These are phyloP conservation scores for Drosophila putrida DNA, from an alignment of 2,888 invertebrate genomes.

Conservation along the genomic window DNA sequence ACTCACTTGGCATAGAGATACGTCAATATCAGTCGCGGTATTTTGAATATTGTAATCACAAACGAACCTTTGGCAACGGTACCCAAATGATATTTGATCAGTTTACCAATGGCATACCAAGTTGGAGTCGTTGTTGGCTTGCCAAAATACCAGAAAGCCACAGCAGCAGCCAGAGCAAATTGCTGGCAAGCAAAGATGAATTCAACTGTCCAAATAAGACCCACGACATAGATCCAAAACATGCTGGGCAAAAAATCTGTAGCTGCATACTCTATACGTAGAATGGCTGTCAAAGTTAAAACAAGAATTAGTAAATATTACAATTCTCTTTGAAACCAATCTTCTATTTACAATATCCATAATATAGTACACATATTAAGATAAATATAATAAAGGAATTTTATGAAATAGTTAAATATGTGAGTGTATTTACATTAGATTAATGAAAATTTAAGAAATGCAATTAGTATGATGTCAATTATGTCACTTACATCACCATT, in stretches of 20 bases:
- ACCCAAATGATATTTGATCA: slow-evolving; percentile 95
- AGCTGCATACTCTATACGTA: slow-evolving; percentile 90
- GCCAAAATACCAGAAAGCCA: slow-evolving; percentile 97
- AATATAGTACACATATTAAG: neutral
- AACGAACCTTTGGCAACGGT: slow-evolving; percentile 98
- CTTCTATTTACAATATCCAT: slow-evolving; percentile 13
- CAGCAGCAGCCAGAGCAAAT: slow-evolving; percentile 96
- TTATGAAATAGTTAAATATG: neutral
- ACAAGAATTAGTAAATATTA: neutral
- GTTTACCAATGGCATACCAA: slow-evolving; percentile 88
- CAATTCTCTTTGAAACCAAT: neutral
- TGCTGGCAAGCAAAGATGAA: slow-evolving; percentile 97
- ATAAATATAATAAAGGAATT: neutral
- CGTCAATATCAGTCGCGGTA: slow-evolving; percentile 94
- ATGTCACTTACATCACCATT: slow-evolving; percentile 55
- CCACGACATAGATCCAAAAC: slow-evolving; percentile 97
- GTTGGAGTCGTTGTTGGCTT: slow-evolving; percentile 90
- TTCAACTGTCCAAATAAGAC: slow-evolving; percentile 96
- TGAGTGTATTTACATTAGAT: slow-evolving; percentile 35
- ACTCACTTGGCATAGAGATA: slow-evolving; percentile 95
- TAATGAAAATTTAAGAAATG: slow-evolving; percentile 11
- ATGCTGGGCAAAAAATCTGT: slow-evolving; percentile 94
- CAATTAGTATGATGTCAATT: slow-evolving; percentile 5
- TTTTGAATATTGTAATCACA: slow-evolving; percentile 95
- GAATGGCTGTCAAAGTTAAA: slow-evolving; percentile 86